Conservation (phyloP, 2,888 invertebrate species). For the Vannuccia rotundouncinata region DNA sequence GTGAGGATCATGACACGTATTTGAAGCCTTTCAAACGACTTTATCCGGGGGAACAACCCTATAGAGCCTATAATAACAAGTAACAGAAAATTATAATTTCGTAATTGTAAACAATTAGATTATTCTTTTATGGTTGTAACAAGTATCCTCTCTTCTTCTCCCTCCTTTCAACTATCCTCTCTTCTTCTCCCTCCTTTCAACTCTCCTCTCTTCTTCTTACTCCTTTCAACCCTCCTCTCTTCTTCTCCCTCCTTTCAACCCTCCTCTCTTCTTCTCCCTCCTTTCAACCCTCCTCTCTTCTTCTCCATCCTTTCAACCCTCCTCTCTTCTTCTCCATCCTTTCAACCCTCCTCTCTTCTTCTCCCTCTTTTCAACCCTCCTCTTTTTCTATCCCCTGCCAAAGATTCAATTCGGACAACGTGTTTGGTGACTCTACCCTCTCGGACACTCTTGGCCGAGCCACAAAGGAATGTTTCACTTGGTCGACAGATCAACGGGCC, state of each 20-base stretch:
- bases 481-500: constrained; percentile 47
- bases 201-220: background rate
- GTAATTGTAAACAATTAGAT: no score
- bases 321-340: background rate
- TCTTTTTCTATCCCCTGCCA: constrained; percentile 40
- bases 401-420: constrained; percentile 42
- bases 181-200: no score
- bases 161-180: background rate
- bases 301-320: background rate
- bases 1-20: constrained; percentile 50
- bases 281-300: background rate
- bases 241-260: background rate
- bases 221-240: background rate
- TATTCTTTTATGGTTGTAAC: no score
- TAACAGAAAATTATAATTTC: background rate
- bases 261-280: no score
- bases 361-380: constrained; percentile 40
- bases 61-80: constrained; percentile 46
- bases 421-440: constrained; percentile 52
- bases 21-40: constrained; percentile 48
- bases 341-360: background rate
- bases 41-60: constrained; percentile 48
- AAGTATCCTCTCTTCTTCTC: background rate
- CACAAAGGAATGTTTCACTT: constrained; percentile 48
- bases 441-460: constrained; percentile 50